Percentiles rank a stretch among this genome's conserved stretches.
phyloP scores from a whole-genome alignment of 1,140 invertebrate species.

The Hetaerina americana region DNA sequence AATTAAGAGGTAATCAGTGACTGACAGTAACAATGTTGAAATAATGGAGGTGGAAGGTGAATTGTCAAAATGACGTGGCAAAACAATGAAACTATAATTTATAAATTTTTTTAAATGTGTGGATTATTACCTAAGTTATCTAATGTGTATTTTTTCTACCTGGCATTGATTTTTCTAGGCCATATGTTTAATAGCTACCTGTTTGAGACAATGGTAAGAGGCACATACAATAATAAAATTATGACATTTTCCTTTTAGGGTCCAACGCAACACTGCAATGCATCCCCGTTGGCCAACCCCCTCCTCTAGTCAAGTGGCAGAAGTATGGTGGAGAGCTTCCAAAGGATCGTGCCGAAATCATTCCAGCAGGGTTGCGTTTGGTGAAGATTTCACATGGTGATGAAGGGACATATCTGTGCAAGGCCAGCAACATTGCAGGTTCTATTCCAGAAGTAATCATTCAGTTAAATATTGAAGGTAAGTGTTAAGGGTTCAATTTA shows the following conservation, averaged over 20 bases:
- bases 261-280: slow-evolving; percentile 50
- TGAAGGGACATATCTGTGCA: slow-evolving; percentile 57
- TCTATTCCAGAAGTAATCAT: background rate
- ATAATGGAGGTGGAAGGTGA: no score
- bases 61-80: no score
- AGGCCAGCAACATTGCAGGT: slow-evolving; percentile 19
- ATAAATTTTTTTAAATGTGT: no score
- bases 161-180: no score
- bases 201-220: no score
- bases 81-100: no score
- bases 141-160: no score
- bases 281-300: slow-evolving; percentile 41
- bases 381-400: slow-evolving; percentile 43
- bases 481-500: no score
- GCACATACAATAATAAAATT: slow-evolving; percentile 12
- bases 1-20: no score
- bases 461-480: background rate
- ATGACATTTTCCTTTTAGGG: slow-evolving; percentile 26
- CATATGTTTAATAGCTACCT: no score
- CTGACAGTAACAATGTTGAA: no score
- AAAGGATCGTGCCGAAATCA: slow-evolving; percentile 26
- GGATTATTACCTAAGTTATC: no score
- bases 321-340: slow-evolving; percentile 32
- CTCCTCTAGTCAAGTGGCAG: slow-evolving; percentile 42
- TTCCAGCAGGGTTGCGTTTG: slow-evolving; percentile 46